A percentile compares a stretch with the other conserved stretches of the same genome.
Conservation (phyloP, 2,797 vertebrate genomes). For the Spondyliosoma cantharus region DNA sequence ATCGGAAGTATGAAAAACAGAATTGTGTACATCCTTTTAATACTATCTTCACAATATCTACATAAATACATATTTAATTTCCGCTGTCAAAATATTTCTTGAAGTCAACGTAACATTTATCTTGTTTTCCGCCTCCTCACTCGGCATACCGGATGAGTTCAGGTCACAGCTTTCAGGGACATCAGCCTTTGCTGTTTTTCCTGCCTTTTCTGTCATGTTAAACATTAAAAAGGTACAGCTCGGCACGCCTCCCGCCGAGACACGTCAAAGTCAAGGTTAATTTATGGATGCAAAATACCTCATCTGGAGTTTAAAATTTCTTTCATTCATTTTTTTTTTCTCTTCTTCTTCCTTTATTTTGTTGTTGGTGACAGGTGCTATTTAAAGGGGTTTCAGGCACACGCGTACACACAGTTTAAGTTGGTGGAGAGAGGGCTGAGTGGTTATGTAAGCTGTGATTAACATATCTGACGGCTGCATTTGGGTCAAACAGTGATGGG, state of each 20-base stretch:
- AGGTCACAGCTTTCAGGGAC: slow-evolving; percentile 69
- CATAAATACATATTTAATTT: slow-evolving; percentile 71
- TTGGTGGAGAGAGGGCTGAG: slow-evolving; percentile 56
- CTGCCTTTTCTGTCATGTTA: slow-evolving; percentile 67
- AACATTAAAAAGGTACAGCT: slow-evolving; percentile 72
- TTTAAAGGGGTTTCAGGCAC: slow-evolving; percentile 60
- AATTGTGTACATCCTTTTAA: slow-evolving; percentile 41
- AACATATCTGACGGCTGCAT: slow-evolving; percentile 84
- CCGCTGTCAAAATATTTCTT: slow-evolving; percentile 55
- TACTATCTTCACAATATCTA: slow-evolving; percentile 41
- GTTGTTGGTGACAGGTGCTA: slow-evolving; percentile 68
- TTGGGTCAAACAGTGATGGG: slow-evolving; percentile 84
- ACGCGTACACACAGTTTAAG: slow-evolving; percentile 49
- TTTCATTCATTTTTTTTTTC: slow-evolving; percentile 29
- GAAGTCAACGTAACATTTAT: slow-evolving; percentile 46
- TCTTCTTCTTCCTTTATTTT: slow-evolving; percentile 35
- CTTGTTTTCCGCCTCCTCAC: slow-evolving; percentile 48
- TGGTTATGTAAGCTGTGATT: slow-evolving; percentile 84
- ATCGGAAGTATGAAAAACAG: slow-evolving; percentile 10
- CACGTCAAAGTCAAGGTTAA: slow-evolving; percentile 71
- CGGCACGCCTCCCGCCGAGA: slow-evolving; percentile 51
- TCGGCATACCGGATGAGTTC: slow-evolving; percentile 55
- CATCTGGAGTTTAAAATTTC: slow-evolving; percentile 37
- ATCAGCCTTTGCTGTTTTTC: slow-evolving; percentile 55
- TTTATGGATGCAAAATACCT: slow-evolving; percentile 69